Percentiles rank a stretch among this genome's conserved stretches.
Conservation (phyloP, 1,140 invertebrate species). For the Bombus turneri region DNA sequence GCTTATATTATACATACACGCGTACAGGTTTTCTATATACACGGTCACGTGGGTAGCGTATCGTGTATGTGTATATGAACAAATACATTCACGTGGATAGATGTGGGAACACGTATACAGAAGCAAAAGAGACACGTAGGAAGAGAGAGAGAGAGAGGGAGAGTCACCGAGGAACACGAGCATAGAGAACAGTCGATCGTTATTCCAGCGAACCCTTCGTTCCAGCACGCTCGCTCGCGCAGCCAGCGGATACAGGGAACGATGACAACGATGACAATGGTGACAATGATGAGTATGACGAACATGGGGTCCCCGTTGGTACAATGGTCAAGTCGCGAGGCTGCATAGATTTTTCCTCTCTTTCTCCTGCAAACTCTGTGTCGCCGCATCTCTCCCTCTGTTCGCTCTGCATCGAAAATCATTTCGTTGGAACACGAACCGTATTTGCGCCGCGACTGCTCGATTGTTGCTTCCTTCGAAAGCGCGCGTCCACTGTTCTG, state of each 20-base stretch:
- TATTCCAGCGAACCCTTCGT: constrained; percentile 47
- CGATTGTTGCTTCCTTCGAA: constrained; percentile 39
- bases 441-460: constrained; percentile 15
- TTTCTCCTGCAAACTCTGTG: neutral
- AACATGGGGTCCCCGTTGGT: constrained; percentile 48
- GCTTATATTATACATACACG: constrained; percentile 44
- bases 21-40: neutral
- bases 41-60: neutral
- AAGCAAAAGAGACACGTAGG: neutral
- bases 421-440: constrained; percentile 27
- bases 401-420: constrained; percentile 47
- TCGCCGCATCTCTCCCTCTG: neutral
- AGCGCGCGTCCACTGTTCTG: neutral
- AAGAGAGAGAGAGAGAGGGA: neutral
- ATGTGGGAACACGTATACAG: no score
- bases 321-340: constrained; percentile 65
- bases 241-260: constrained; percentile 43
- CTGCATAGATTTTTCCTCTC: constrained; percentile 11
- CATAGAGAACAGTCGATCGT: constrained; percentile 41
- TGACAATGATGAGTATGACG: constrained; percentile 68
- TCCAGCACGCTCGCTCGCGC: constrained; percentile 26
- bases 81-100: neutral
- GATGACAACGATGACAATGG: constrained; percentile 71
- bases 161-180: neutral
- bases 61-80: neutral